Evolutionary conservation across 2,888 invertebrate species (phyloP).

Genomic region (Noctua janthina): DNA sequence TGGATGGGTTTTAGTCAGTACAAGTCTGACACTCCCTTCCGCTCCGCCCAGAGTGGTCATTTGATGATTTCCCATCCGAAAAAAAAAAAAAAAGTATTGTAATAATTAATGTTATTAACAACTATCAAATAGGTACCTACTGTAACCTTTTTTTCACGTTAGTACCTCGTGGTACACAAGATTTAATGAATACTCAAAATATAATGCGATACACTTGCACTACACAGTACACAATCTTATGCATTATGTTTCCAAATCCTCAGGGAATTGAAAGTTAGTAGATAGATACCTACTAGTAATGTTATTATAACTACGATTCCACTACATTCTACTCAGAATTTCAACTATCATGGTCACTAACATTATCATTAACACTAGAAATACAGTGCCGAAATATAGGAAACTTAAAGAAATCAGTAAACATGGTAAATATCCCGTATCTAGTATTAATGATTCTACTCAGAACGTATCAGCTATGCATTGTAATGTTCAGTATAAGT

Average conservation of each 20-base stretch:
- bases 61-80: no score
- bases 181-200: not conserved
- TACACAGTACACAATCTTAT: not conserved
- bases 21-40: no score
- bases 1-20: no score
- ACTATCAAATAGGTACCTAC: not conserved
- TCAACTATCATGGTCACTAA: no score
- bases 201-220: not conserved
- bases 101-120: not conserved
- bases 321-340: not conserved
- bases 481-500: conserved; percentile 6
- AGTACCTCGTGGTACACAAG: not conserved
- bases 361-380: no score
- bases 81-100: not conserved
- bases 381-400: no score
- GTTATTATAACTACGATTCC: not conserved
- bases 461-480: not conserved
- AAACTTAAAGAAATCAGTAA: no score
- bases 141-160: not conserved
- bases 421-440: no score
- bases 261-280: not conserved
- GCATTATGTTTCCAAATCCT: not conserved
- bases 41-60: no score
- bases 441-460: not conserved
- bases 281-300: not conserved